Percentiles rank a stretch among this genome's conserved stretches.
These are phyloP conservation scores for Drosophila tanythrix DNA, from an alignment of 2,888 invertebrate genomes.

Conservation along the genomic window DNA sequence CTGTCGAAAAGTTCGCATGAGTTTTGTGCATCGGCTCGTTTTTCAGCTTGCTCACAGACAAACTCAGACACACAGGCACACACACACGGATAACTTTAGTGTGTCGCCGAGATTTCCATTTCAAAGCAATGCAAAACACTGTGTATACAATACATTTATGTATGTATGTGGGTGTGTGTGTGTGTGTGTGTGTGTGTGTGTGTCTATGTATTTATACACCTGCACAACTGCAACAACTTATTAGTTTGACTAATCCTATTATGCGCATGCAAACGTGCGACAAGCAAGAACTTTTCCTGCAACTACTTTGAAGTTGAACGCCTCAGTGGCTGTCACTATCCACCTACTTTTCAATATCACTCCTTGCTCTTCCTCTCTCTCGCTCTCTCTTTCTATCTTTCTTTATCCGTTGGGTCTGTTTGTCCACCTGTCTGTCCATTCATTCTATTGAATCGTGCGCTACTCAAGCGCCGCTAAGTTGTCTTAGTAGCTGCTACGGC, in stretches of 20 bases:
- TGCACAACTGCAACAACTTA: slow-evolving; percentile 65
- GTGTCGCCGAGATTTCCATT: slow-evolving; percentile 69
- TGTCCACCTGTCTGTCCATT: slow-evolving; percentile 56
- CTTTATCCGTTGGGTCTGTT: slow-evolving; percentile 29
- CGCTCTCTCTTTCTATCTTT: background rate
- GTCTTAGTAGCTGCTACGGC: slow-evolving; percentile 58
- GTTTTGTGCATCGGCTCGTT: slow-evolving; percentile 1
- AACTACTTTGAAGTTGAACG: slow-evolving; percentile 76
- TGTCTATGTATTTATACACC: slow-evolving; percentile 12
- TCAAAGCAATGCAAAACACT: slow-evolving; percentile 54
- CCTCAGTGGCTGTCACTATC: slow-evolving; percentile 56
- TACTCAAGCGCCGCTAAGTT: slow-evolving; percentile 74
- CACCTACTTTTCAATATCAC: slow-evolving; percentile 19
- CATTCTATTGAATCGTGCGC: slow-evolving; percentile 76
- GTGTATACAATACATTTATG: background rate
- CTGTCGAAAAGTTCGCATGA: slow-evolving; percentile 60
- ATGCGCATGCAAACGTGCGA: slow-evolving; percentile 78
- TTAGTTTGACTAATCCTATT: slow-evolving; percentile 78
- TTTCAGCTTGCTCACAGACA: background rate
- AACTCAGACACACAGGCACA: background rate
- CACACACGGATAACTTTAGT: slow-evolving; percentile 39
- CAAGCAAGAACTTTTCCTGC: slow-evolving; percentile 68
- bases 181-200: background rate
- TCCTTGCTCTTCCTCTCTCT: slow-evolving; percentile 6
- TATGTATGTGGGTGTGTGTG: background rate